These are phyloP conservation scores for Zaprionus camerounensis DNA, from an alignment of 1,140 invertebrate genomes.

Conservation along the genomic window DNA sequence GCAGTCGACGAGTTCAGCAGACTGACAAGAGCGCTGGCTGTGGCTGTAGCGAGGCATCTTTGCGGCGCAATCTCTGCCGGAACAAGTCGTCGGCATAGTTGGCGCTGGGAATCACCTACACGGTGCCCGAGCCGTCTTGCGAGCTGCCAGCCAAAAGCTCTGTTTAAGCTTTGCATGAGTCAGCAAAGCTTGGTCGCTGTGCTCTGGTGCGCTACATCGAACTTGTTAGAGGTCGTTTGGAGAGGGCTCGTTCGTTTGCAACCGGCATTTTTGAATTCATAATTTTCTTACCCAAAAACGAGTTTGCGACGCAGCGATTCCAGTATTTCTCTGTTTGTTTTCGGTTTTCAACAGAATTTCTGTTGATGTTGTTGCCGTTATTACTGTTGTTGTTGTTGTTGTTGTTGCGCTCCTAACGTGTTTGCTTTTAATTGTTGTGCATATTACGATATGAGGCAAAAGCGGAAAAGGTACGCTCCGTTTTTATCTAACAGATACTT, in stretches of 20 bases:
- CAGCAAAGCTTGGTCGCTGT: conserved; percentile 33
- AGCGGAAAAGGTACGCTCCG: conserved; percentile 51
- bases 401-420: conserved; percentile 18
- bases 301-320: conserved; percentile 49
- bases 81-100: conserved; percentile 9
- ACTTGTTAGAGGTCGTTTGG: conserved; percentile 55
- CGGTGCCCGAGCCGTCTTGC: neutral
- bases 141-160: conserved; percentile 6
- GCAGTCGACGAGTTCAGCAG: conserved; percentile 60
- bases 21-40: conserved; percentile 54
- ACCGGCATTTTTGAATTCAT: conserved; percentile 71
- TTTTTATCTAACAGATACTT: conserved; percentile 67
- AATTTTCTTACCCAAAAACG: conserved; percentile 54
- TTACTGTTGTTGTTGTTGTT: conserved; percentile 12
- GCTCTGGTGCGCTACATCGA: conserved; percentile 59
- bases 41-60: conserved; percentile 59
- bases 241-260: conserved; percentile 69
- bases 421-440: conserved; percentile 43
- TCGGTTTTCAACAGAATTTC: conserved; percentile 34
- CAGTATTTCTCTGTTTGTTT: conserved; percentile 36
- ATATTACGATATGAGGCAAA: conserved; percentile 9
- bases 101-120: conserved; percentile 43
- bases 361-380: conserved; percentile 15
- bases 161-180: neutral
- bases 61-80: conserved; percentile 65